These are phyloP conservation scores for Ophiodon elongatus DNA, from an alignment of 2,113 vertebrate species.

Conservation along the genomic window DNA sequence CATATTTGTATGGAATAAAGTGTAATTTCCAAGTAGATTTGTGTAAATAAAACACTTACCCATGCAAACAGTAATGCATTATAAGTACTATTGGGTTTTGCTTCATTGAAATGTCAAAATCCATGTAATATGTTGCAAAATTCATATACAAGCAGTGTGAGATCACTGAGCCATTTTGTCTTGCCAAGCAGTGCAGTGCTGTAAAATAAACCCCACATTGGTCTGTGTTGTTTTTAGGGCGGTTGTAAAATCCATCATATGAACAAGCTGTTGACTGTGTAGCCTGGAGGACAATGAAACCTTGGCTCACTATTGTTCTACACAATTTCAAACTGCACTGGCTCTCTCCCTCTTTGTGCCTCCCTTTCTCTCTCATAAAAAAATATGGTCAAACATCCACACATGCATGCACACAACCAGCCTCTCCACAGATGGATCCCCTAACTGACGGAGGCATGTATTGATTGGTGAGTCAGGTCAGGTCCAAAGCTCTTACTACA, in stretches of 20 bases:
- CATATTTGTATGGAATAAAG: not conserved
- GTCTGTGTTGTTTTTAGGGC: conserved; percentile 43
- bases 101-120: conserved; percentile 25
- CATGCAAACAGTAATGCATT: conserved; percentile 7
- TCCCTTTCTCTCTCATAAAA: not conserved
- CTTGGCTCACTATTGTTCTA: conserved; percentile 42
- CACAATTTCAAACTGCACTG: conserved; percentile 46
- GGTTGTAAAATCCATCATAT: conserved; percentile 51
- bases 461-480: conserved; percentile 56
- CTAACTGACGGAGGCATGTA: conserved; percentile 51
- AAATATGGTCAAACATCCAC: not conserved
- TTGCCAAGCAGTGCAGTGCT: conserved; percentile 7
- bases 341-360: conserved; percentile 18
- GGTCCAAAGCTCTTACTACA: conserved; percentile 22
- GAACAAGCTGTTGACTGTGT: conserved; percentile 61
- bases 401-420: not conserved
- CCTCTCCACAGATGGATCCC: conserved; percentile 16
- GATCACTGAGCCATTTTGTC: conserved; percentile 29
- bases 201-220: conserved; percentile 35
- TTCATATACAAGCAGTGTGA: conserved; percentile 18
- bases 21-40: conserved; percentile 9
- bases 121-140: conserved; percentile 32
- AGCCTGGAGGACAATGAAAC: conserved; percentile 66
- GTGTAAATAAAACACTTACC: conserved; percentile 1
- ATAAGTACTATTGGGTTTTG: conserved; percentile 31